Evolutionary conservation across 2,888 invertebrate species (phyloP), one percentile per base, ranked within the genome.

Genomic region (Elegia similella): DNA sequence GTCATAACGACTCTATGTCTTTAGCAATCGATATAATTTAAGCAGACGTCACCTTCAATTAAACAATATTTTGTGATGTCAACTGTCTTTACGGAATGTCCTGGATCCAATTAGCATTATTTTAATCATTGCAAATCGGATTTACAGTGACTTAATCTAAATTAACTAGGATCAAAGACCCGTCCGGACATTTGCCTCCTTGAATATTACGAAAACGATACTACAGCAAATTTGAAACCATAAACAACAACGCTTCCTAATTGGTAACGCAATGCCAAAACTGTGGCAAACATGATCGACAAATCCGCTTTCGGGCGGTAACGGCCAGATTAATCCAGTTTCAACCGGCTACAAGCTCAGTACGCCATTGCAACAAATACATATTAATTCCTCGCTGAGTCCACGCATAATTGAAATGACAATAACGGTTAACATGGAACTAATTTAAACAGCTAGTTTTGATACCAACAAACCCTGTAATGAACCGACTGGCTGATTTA

Each of bases 401-500:
- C 67, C 66, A 55, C 62, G 62, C 66, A 66, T 75, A 72, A 75
- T 78, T 78, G 68, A 73, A 78, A 74, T 62, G 68, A 68, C 69
- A 70, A 74, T 70, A 73, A 72, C 65, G 69, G 75, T 68, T 68
- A 67, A 65, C 61, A 65, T 63, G 44, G 63, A 73, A 67, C 72
- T 76, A 78, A 80, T 80, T 77, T 77, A 69, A 75, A 71, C 66
- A 63, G 70, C 72, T 67, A 67, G 38, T 65, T 71, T 72, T 75
- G 73, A 75, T 70, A 34, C 34, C 50, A 34, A 67, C 53, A 53
- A 70, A 59, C 63, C 68, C 68, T 70, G 73, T 70, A 76, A 74
- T 76, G 70, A 73, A 75, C 69, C 69, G 64, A 62, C 65, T 57
- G 61, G 70, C 61, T 75, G 74, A 79, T 82, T 81, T 77, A 80